Percentiles rank a stretch among this genome's conserved stretches.
Conservation (phyloP, 2,888 invertebrate genomes). For the Ceramica pisi region DNA sequence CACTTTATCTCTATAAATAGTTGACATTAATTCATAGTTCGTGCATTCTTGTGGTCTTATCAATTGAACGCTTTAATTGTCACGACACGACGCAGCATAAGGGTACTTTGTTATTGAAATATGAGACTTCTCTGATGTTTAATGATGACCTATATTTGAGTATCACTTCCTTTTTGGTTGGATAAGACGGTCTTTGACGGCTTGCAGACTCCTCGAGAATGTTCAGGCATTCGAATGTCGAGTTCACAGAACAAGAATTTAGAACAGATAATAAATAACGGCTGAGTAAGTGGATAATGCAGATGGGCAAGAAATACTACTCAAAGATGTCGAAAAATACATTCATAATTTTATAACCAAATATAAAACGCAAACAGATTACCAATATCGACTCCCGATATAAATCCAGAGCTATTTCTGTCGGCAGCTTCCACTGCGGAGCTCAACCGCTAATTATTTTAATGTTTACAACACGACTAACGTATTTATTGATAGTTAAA, state of each 20-base stretch:
- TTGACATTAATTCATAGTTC: slow-evolving; percentile 66
- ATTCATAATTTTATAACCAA: slow-evolving; percentile 17
- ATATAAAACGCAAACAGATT: slow-evolving; percentile 30
- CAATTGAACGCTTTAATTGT: slow-evolving; percentile 64
- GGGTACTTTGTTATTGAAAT: slow-evolving; percentile 46
- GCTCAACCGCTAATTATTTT: slow-evolving; percentile 29
- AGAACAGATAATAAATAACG: slow-evolving; percentile 27
- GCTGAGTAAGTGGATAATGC: slow-evolving; percentile 1
- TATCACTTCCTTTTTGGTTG: slow-evolving; percentile 12
- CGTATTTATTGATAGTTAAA: slow-evolving; percentile 57
- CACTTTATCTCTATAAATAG: slow-evolving; percentile 65
- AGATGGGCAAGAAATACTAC: slow-evolving; percentile 1
- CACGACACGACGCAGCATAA: slow-evolving; percentile 32
- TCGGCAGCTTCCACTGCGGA: slow-evolving; percentile 14
- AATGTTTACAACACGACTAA: slow-evolving; percentile 38
- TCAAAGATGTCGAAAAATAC: slow-evolving; percentile 8
- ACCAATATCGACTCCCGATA: not conserved
- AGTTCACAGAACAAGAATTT: slow-evolving; percentile 1
- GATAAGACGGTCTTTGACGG: slow-evolving; percentile 11
- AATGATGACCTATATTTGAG: slow-evolving; percentile 33
- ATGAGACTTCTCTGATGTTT: slow-evolving; percentile 6
- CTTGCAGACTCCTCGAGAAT: slow-evolving; percentile 25
- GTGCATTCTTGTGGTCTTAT: slow-evolving; percentile 71
- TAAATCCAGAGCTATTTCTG: slow-evolving; percentile 24
- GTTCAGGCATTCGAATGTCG: not conserved